Evolutionary conservation across 2,888 invertebrate species (phyloP), one percentile per base, ranked within the genome.

Genomic region (Chaetogeoica ovagalla): DNA sequence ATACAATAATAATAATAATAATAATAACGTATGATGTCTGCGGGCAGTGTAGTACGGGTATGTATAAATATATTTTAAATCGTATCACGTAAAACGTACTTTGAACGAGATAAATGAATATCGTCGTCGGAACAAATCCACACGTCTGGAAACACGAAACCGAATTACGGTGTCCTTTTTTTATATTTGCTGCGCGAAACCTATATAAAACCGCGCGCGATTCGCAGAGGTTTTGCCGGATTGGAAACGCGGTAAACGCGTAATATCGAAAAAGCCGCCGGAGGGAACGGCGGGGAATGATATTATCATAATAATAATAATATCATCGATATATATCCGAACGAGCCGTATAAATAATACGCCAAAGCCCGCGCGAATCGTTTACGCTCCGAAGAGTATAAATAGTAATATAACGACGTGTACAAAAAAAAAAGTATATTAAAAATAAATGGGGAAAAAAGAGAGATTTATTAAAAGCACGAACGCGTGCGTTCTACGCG

Each of bases 81-180:
- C 66, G 19, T 75, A 66, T 75, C 75, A 68, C 66, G 75, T 66
- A 74, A n/a, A 55, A 65, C 30, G 74, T 39, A 39, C 74, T 74
- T n/a, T 39, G 66, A 59, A 66, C 75, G 66, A 66, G 66, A 68
- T 66, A 75, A 66, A 66, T 57, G 66, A 66, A 75, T 75, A 43
- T 66, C n/a, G 65, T 43, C 21, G 23, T 21, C 13, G 13, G 21
- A 59, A 75, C 66, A 68, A 75, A 68, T 75, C 66, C 75, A 48
- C 75, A 68, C 75, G 66, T 59, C 75, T 59, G 75, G 75, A 66
- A 75, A 75, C 75, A 21, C 23, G 66, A 59, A 75, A 75, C 63
- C 65, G 65, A 65, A 39, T 74, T 65, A 65, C 55, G 63, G 62
- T 19, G 19, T n/a, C 15, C 30, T 63, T 13, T 60, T 13, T 59